A percentile compares a stretch with the other conserved stretches of the same genome.
Evolutionary conservation across 2,888 invertebrate genomes (phyloP).

Genomic region (Thecocarcelia acutangulata): DNA sequence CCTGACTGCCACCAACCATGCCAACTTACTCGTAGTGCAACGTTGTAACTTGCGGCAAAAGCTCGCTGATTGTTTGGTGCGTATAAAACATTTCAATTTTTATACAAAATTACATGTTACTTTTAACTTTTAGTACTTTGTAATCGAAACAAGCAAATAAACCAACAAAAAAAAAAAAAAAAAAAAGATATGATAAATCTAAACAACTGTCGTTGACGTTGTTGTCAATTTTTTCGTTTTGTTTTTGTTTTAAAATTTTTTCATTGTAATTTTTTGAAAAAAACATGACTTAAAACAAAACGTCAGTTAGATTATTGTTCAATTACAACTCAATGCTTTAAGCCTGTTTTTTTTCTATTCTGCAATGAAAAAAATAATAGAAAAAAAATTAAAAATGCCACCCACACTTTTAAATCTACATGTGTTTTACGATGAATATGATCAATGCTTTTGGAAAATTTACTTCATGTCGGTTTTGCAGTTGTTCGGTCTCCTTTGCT

Average conservation of each 20-base stretch:
- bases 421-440: conserved; percentile 41
- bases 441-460: conserved; percentile 50
- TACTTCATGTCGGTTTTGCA: background rate
- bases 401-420: conserved; percentile 56
- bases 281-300: conserved; percentile 67
- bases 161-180: conserved; percentile 18
- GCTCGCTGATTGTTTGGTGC: conserved; percentile 42
- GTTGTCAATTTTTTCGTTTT: conserved; percentile 29
- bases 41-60: conserved; percentile 11
- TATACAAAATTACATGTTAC: conserved; percentile 65
- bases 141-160: conserved; percentile 19
- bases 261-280: conserved; percentile 36
- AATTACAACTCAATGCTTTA: conserved; percentile 67
- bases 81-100: conserved; percentile 67
- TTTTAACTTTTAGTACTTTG: conserved; percentile 54
- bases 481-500: conserved; percentile 26
- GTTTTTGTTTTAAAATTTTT: conserved; percentile 14
- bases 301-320: conserved; percentile 68
- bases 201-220: conserved; percentile 53
- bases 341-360: conserved; percentile 21
- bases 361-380: background rate
- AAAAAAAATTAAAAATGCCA: conserved; percentile 49
- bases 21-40: conserved; percentile 8
- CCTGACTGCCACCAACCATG: conserved; percentile 55
- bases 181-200: conserved; percentile 12